Conservation (phyloP, 1,140 invertebrate genomes). For the Papilio polyxenes region DNA sequence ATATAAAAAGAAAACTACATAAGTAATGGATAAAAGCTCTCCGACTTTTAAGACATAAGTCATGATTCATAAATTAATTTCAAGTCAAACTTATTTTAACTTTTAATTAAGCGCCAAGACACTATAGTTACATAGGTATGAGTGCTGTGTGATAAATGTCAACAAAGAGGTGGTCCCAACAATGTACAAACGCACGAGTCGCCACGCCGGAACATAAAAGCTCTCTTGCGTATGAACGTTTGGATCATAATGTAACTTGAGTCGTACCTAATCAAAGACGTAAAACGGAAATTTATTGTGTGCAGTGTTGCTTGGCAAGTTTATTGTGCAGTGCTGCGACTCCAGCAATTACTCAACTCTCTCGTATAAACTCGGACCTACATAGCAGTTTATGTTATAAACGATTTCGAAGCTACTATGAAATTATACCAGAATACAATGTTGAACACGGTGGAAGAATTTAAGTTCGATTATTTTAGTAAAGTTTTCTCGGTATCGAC, state of each 20-base stretch:
- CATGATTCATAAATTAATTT: not conserved
- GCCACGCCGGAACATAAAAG: conserved; percentile 51
- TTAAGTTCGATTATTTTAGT: not conserved
- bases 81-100: not conserved
- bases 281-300: conserved; percentile 77
- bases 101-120: not conserved
- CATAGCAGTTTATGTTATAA: conserved; percentile 48
- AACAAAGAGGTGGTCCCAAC: conserved; percentile 53
- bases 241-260: conserved; percentile 68
- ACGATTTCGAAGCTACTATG: conserved; percentile 42
- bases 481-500: not conserved
- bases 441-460: conserved; percentile 29
- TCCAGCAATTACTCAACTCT: conserved; percentile 74
- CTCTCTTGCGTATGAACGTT: conserved; percentile 60
- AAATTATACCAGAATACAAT: conserved; percentile 49
- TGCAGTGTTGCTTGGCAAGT: conserved; percentile 72
- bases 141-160: not conserved
- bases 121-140: not conserved
- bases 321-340: conserved; percentile 74
- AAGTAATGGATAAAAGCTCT: not conserved
- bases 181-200: conserved; percentile 57
- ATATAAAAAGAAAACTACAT: not conserved
- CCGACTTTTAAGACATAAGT: not conserved
- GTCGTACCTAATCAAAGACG: conserved; percentile 74
- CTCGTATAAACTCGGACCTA: conserved; percentile 59